Base-by-base conservation (phyloP, 1,140 invertebrate genomes). In the Platyscapa corneri region DNA sequence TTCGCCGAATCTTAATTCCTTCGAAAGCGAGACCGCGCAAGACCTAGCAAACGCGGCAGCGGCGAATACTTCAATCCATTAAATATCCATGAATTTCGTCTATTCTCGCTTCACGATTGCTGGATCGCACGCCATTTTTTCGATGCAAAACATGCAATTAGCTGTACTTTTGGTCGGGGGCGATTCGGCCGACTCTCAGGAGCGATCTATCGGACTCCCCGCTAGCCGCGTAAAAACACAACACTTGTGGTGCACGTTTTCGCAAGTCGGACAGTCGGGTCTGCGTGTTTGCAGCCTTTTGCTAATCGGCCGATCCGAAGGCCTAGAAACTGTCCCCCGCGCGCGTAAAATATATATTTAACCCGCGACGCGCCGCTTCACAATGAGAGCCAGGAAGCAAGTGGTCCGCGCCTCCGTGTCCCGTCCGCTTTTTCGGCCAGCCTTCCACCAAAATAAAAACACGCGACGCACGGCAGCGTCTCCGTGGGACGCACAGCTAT, bases 401-500 rank as follows among this genome's bases (percentile, higher is more conserved):
- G 49, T 37, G 34, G 30, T 23, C 34, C 53, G 60, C n/a, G n/a
- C n/a, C n/a, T n/a, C n/a, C n/a, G 49, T 37, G 34, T 14, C 34
- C 34, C 53, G 60, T n/a, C 27, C 78, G 74, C 74, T 37, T n/a
- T 74, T 39, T 39, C 70, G 70, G 0, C 12, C 70, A 77, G 72
- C 84, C 79, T 86, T 82, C 74, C 84, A 65, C 84, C 80, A 75
- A 86, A 86, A 86, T 86, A 86, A 82, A 86, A 86, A 82, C 60
- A 65, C 39, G 46, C 32, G 34, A 53, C 39, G 60, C 10, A 10
- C 49, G 49, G 18, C 49, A 18, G 18, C 49, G 49, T 18, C 49
- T 10, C 2, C 49, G 8, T 18, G 10, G 16, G 10, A 46, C 49
- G 34, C 27, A 0, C 10, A 14, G 20, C 20, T 8, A 37, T 34